Conservation (phyloP, 2,797 vertebrate species). For the Acanthornis magna region DNA sequence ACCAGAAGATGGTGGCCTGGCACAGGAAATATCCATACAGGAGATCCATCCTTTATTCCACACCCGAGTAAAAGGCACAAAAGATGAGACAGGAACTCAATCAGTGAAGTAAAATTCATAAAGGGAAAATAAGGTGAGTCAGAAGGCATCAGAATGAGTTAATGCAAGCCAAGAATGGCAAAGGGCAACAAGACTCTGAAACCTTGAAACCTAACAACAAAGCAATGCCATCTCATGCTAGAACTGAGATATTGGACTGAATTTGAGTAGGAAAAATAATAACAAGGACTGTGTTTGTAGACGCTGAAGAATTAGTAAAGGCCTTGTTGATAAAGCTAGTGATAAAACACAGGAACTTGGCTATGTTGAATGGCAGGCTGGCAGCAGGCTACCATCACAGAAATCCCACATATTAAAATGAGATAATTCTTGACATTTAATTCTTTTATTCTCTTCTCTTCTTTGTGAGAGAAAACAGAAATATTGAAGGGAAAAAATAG, state of each 20-base stretch:
- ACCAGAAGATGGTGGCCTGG: not conserved
- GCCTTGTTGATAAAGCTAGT: not conserved
- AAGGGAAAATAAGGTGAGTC: not conserved
- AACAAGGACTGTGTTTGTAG: not conserved
- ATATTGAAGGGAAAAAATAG: not conserved
- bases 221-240: not conserved
- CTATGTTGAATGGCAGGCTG: not conserved
- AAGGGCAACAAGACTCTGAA: not conserved
- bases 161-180: not conserved
- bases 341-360: constrained; percentile 21
- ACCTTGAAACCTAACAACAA: not conserved
- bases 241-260: not conserved
- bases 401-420: constrained; percentile 30
- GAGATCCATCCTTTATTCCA: not conserved
- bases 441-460: constrained; percentile 32
- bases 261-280: not conserved
- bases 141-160: not conserved
- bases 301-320: not conserved
- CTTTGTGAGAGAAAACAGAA: constrained; percentile 13
- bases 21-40: not conserved
- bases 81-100: not conserved
- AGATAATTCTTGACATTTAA: constrained; percentile 49
- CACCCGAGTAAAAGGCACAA: not conserved
- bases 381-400: constrained; percentile 7
- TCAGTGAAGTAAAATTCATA: not conserved